Percentiles rank a stretch among this genome's conserved stretches.
These are phyloP conservation scores for Sciurus vulgaris DNA, from an alignment of 2,797 vertebrate species.

Conservation along the genomic window DNA sequence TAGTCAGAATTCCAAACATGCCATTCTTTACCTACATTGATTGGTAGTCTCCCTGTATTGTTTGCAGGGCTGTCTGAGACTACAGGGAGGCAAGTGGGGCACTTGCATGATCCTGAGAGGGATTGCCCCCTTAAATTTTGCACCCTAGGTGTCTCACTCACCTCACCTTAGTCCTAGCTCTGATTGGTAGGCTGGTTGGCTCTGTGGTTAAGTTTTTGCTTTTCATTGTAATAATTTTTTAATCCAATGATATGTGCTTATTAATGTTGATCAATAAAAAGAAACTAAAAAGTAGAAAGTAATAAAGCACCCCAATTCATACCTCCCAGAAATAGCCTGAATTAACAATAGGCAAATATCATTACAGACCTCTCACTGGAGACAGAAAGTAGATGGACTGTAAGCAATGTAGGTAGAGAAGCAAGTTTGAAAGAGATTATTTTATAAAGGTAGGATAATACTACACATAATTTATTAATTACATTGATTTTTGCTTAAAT, in stretches of 20 bases:
- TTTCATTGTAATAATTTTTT: background rate
- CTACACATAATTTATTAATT: background rate
- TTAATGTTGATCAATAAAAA: background rate
- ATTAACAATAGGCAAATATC: background rate
- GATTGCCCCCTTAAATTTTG: background rate
- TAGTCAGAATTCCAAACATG: background rate
- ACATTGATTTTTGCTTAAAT: background rate
- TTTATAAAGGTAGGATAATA: conserved; percentile 9
- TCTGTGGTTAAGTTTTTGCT: conserved; percentile 16
- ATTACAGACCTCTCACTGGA: background rate
- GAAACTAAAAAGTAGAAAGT: background rate
- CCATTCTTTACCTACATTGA: background rate
- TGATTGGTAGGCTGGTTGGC: background rate
- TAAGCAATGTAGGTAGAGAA: conserved; percentile 14
- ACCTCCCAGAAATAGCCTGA: background rate
- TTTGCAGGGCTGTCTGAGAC: background rate
- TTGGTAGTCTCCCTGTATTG: too few species aligned
- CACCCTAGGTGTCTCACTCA: background rate
- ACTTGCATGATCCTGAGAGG: too few species aligned
- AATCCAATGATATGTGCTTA: background rate
- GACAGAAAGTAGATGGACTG: background rate
- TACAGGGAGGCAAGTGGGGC: background rate
- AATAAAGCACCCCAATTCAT: background rate
- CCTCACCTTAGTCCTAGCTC: background rate
- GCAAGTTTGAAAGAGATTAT: background rate